Conservation (phyloP, 2,888 invertebrate species). For the Phrixothrix hirtus region DNA sequence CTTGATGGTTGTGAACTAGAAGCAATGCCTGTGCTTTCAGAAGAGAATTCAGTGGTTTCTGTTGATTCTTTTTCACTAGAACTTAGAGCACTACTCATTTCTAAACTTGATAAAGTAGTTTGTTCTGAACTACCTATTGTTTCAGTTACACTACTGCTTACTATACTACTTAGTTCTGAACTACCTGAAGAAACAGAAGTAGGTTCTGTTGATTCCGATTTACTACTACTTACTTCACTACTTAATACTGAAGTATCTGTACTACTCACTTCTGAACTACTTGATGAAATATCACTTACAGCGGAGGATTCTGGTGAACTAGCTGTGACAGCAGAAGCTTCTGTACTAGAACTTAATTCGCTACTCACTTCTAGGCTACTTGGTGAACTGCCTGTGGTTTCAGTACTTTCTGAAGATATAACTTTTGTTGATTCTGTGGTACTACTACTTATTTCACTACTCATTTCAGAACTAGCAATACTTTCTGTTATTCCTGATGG, state of each 20-base stretch:
- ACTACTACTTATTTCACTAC: background rate
- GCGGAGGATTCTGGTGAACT: no score
- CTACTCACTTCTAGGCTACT: background rate
- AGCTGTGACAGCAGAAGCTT: no score
- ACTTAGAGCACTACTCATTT: background rate
- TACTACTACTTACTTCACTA: background rate
- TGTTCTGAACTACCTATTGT: no score
- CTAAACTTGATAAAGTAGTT: no score
- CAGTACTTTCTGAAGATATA: constrained; percentile 1
- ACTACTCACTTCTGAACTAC: background rate
- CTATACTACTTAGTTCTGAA: constrained; percentile 2
- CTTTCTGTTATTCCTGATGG: no score
- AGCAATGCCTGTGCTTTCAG: no score
- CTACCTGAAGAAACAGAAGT: constrained; percentile 2
- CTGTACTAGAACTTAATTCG: no score
- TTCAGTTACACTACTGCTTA: background rate
- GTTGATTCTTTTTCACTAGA: no score
- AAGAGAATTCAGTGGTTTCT: background rate
- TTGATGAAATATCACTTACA: background rate
- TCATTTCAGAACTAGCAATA: background rate
- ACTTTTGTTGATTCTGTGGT: background rate
- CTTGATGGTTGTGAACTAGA: no score
- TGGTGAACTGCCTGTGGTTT: background rate
- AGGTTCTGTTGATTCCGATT: constrained; percentile 13
- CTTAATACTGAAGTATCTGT: constrained; percentile 5